A percentile compares a stretch with the other conserved stretches of the same genome.
Conservation (phyloP, 1,140 invertebrate species). For the Maconellicoccus hirsutus region DNA sequence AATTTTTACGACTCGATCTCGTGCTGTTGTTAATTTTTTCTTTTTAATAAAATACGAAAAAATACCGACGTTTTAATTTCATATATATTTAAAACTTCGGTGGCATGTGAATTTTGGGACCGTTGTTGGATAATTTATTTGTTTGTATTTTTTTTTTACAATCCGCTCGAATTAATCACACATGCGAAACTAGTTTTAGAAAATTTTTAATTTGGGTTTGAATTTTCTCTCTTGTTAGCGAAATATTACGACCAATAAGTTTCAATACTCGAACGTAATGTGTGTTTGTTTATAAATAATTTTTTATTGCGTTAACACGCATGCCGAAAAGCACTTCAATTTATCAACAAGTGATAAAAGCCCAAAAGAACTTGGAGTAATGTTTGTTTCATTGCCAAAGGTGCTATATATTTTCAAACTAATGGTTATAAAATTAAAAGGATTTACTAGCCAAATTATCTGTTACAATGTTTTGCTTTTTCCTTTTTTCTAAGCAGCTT, state of each 20-base stretch:
- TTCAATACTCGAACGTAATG: neutral
- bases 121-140: too few relatives aligned
- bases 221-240: too few relatives aligned
- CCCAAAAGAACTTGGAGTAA: neutral
- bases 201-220: too few relatives aligned
- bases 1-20: neutral
- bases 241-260: too few relatives aligned
- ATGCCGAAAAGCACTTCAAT: neutral
- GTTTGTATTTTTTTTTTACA: too few relatives aligned
- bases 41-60: conserved; percentile 1
- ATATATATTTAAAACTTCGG: too few relatives aligned
- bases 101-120: too few relatives aligned
- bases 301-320: neutral
- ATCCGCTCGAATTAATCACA: too few relatives aligned
- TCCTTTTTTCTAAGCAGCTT: neutral
- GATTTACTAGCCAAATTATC: neutral
- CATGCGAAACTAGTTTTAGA: neutral
- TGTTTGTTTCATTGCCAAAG: neutral
- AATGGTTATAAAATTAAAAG: conserved; percentile 10
- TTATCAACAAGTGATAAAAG: conserved; percentile 9
- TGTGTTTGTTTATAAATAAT: neutral
- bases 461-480: neutral
- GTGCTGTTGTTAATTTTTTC: neutral
- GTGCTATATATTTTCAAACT: neutral
- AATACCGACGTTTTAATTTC: neutral